Percentiles rank a stretch among this genome's conserved stretches.
These are phyloP conservation scores for Himalopsyche tibetana DNA, from an alignment of 2,888 invertebrate genomes.

Conservation along the genomic window DNA sequence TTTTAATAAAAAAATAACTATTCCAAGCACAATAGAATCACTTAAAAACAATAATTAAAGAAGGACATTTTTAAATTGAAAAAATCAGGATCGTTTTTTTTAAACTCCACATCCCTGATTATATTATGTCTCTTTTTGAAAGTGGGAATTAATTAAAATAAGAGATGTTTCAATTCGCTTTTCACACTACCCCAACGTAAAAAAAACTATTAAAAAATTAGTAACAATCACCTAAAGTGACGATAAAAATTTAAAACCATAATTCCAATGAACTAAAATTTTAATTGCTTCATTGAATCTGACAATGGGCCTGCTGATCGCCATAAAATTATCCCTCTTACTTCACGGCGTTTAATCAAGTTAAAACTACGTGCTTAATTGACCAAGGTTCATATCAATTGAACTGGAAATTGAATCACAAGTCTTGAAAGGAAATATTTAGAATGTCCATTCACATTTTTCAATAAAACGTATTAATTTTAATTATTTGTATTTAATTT, in stretches of 20 bases:
- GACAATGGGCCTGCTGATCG: not conserved
- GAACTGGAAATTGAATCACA: not conserved
- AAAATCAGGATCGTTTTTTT: too few species aligned
- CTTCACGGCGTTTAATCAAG: conserved; percentile 8
- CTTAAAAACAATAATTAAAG: too few species aligned
- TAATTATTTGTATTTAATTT: too few species aligned
- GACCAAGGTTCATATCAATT: conserved; percentile 18
- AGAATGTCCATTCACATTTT: too few species aligned
- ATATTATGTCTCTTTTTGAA: too few species aligned
- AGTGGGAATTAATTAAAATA: not conserved
- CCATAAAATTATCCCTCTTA: conserved; percentile 14
- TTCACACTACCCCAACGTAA: not conserved
- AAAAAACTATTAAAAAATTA: conserved; percentile 19
- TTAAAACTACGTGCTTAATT: conserved; percentile 15
- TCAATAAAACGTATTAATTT: too few species aligned
- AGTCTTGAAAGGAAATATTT: not conserved
- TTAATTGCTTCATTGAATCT: conserved; percentile 25
- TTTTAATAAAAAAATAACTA: too few species aligned
- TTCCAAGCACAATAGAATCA: too few species aligned
- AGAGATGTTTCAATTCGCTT: not conserved
- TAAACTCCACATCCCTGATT: too few species aligned
- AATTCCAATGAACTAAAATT: not conserved
- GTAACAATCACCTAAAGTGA: not conserved
- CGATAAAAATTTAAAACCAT: not conserved
- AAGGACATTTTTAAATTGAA: too few species aligned